Percentiles rank a stretch among this genome's conserved stretches.
phyloP scores from a whole-genome alignment of 2,113 vertebrate genomes.

The Labeo catla region DNA sequence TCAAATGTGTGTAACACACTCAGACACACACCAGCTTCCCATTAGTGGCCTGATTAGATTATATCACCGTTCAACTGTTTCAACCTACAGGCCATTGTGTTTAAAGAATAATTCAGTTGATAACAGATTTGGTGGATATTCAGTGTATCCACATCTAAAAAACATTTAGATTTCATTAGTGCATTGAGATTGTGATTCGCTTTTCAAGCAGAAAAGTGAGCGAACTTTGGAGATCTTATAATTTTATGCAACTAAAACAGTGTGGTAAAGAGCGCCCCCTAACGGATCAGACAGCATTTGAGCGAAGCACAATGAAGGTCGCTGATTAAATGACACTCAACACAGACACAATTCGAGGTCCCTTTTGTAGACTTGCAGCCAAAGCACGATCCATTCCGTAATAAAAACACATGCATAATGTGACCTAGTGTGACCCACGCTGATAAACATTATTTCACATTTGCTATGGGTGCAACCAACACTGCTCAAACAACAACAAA shows the following conservation, averaged over 20 bases:
- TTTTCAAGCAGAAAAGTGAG: neutral
- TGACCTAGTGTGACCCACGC: neutral
- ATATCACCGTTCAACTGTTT: neutral
- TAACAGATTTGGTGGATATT: conserved; percentile 4
- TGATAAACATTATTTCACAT: conserved; percentile 26
- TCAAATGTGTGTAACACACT: neutral
- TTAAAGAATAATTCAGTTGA: neutral
- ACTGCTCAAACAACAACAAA: conserved; percentile 59
- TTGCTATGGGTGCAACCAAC: conserved; percentile 8
- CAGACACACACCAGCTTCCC: neutral
- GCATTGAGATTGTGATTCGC: neutral
- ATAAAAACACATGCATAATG: conserved; percentile 27
- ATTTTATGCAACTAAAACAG: neutral
- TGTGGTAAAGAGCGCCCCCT: neutral
- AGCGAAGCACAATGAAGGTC: neutral
- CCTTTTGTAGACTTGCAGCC: conserved; percentile 26
- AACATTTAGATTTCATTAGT: neutral
- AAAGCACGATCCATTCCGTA: conserved; percentile 21
- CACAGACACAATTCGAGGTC: conserved; percentile 9
- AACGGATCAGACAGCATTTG: neutral
- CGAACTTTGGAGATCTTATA: neutral
- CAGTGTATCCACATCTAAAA: neutral
- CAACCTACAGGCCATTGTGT: neutral
- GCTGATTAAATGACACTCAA: neutral
- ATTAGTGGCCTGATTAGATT: conserved; percentile 27